Conservation (phyloP, 2,113 vertebrate species). For the Elgaria multicarinata region DNA sequence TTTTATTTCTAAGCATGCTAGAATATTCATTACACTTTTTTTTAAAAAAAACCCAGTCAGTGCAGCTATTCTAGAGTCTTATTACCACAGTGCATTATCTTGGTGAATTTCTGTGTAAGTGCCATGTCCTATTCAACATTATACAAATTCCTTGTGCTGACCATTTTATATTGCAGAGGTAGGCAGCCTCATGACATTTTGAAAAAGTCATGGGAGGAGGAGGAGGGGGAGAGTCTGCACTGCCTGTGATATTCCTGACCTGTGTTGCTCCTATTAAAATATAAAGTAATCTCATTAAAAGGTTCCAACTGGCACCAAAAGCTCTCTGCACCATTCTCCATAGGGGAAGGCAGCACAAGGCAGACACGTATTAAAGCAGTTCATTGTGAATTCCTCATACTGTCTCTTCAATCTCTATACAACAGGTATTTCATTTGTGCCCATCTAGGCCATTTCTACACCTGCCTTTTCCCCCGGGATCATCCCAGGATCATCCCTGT, state of each 20-base stretch:
- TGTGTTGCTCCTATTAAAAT: conserved; percentile 50
- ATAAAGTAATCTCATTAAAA: conserved; percentile 65
- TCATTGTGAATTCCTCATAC: conserved; percentile 44
- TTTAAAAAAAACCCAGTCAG: background rate
- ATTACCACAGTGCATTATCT: background rate
- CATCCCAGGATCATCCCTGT: no score
- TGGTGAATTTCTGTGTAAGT: background rate
- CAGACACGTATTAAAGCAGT: conserved; percentile 3
- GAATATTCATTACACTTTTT: background rate
- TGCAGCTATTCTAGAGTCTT: background rate
- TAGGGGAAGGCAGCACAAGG: conserved; percentile 53
- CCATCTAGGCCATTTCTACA: no score
- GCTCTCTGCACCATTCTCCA: conserved; percentile 48
- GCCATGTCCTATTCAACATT: conserved; percentile 18
- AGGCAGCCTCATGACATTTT: conserved; percentile 53
- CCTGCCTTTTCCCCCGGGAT: no score
- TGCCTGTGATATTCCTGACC: conserved; percentile 56
- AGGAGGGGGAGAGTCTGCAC: background rate
- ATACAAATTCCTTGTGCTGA: background rate
- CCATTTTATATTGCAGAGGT: background rate
- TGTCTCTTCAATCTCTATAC: conserved; percentile 1
- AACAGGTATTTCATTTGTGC: conserved; percentile 1
- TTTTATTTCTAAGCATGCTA: background rate
- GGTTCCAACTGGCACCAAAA: conserved; percentile 58
- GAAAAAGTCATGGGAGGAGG: conserved; percentile 43